phyloP scores from a whole-genome alignment of 2,113 vertebrate genomes.

The Arizona elegans region DNA sequence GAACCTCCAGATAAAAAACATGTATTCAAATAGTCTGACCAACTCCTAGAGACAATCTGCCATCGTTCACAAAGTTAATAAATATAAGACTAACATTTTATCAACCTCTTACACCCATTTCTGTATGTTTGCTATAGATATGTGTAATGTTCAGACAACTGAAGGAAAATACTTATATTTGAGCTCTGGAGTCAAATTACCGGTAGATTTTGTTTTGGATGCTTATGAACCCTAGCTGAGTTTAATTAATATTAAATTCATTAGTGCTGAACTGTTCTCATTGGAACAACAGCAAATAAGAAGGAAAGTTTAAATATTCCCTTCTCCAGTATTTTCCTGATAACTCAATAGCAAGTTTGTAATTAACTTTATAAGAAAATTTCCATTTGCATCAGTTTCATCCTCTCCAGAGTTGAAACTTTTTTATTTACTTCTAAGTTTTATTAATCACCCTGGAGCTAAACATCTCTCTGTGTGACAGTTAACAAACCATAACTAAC shows the following conservation, averaged over 20 bases:
- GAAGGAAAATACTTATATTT: not conserved
- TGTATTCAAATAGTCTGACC: constrained; percentile 44
- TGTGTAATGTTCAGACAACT: no score
- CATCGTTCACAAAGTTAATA: constrained; percentile 50
- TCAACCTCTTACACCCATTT: not conserved
- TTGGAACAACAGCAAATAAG: not conserved
- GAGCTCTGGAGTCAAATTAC: not conserved
- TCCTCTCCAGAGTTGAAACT: not conserved
- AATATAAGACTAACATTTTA: not conserved
- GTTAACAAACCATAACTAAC: not conserved
- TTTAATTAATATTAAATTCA: not conserved
- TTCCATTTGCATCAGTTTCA: not conserved
- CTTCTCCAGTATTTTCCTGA: not conserved
- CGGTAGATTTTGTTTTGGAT: not conserved
- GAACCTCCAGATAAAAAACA: constrained; percentile 51
- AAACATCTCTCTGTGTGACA: not conserved
- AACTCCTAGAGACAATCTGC: constrained; percentile 53
- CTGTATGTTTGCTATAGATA: not conserved
- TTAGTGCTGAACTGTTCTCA: not conserved
- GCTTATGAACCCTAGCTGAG: not conserved
- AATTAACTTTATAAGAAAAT: not conserved
- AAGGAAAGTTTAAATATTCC: not conserved
- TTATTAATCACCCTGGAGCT: not conserved
- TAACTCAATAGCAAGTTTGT: not conserved
- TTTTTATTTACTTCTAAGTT: not conserved